Percentiles rank a stretch among this genome's conserved stretches.
Evolutionary conservation across 2,888 invertebrate genomes (phyloP).

Genomic region (Drosophila stalkeri): DNA sequence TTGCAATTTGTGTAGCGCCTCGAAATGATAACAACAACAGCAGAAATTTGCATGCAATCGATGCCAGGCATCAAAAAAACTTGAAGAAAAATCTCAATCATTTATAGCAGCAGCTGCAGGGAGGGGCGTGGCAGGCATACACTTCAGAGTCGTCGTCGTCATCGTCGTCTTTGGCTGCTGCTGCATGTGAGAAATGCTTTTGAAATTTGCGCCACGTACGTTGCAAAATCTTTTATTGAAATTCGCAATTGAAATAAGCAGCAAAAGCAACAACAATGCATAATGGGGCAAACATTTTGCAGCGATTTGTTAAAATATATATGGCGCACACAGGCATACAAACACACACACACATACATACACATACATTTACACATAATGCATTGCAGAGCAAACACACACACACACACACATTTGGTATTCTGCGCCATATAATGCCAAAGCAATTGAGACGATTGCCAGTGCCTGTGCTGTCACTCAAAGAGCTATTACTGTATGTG

Average conservation of each 20-base stretch:
- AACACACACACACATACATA: constrained; percentile 23
- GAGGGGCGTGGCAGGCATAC: constrained; percentile 11
- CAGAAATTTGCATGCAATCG: constrained; percentile 74
- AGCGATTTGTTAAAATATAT: constrained; percentile 66
- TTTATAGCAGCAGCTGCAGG: constrained; percentile 37
- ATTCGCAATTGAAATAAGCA: constrained; percentile 66
- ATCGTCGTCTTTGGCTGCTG: not conserved
- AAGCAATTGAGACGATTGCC: constrained; percentile 66
- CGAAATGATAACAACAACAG: constrained; percentile 69
- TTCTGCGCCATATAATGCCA: constrained; percentile 44
- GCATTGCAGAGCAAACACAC: constrained; percentile 30
- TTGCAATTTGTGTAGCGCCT: constrained; percentile 54
- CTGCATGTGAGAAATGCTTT: constrained; percentile 75
- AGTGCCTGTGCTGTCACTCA: constrained; percentile 37
- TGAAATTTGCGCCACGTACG: constrained; percentile 76
- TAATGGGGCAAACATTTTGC: constrained; percentile 74
- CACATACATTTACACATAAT: constrained; percentile 14
- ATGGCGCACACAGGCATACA: constrained; percentile 36
- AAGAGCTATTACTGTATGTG: constrained; percentile 2
- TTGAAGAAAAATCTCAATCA: constrained; percentile 62
- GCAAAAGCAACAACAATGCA: constrained; percentile 44
- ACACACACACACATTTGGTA: constrained; percentile 23
- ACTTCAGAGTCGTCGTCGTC: not conserved
- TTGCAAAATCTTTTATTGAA: constrained; percentile 72
- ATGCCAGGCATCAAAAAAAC: constrained; percentile 63